Conservation (phyloP, 2,888 invertebrate genomes). For the Diarsia brunnea region DNA sequence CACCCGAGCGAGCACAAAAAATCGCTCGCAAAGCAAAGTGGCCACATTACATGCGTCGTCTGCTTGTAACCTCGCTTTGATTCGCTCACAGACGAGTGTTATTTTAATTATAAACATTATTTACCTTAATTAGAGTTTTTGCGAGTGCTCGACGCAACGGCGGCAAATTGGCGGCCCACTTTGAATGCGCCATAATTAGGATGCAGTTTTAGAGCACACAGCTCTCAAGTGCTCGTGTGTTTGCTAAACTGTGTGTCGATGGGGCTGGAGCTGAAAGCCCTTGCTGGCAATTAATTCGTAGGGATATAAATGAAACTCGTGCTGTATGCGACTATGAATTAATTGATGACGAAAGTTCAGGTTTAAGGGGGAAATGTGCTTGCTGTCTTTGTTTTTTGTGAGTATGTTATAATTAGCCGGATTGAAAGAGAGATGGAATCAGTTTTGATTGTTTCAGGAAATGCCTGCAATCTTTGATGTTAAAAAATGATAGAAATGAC, state of each 20-base stretch:
- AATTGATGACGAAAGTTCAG: constrained; percentile 67
- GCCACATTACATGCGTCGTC: constrained; percentile 81
- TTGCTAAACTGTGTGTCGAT: constrained; percentile 83
- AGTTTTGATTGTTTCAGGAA: background rate
- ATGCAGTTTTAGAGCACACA: constrained; percentile 82
- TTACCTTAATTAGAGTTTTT: constrained; percentile 89
- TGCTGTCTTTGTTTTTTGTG: constrained; percentile 37
- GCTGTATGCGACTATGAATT: constrained; percentile 68
- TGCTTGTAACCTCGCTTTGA: constrained; percentile 84
- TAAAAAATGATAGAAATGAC: background rate
- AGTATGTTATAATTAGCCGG: constrained; percentile 14
- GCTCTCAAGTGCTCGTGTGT: constrained; percentile 77
- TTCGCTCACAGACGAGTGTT: constrained; percentile 82
- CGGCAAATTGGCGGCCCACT: constrained; percentile 85
- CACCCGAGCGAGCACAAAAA: constrained; percentile 72
- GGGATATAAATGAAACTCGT: constrained; percentile 75
- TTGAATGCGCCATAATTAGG: constrained; percentile 86
- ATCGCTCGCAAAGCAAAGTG: constrained; percentile 81
- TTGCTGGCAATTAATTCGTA: constrained; percentile 77
- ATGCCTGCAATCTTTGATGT: background rate
- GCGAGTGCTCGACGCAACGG: constrained; percentile 80
- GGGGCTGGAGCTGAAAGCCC: constrained; percentile 76
- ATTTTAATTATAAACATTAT: constrained; percentile 91
- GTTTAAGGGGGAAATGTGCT: constrained; percentile 47
- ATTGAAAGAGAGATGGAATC: background rate